phyloP scores from a whole-genome alignment of 1,140 invertebrate species.

The Aphis craccivora region DNA sequence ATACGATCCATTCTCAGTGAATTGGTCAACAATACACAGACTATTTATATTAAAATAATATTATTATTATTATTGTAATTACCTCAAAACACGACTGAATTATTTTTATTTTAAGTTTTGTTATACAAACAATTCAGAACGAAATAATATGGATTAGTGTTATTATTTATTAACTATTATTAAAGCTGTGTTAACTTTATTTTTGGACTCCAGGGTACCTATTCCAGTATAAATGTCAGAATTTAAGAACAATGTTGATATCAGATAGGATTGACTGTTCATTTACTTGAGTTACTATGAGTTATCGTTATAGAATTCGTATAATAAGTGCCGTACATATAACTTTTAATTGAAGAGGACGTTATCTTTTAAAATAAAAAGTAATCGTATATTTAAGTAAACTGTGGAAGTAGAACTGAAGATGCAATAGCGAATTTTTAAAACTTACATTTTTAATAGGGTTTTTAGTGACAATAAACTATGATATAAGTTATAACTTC shows the following conservation, averaged over 20 bases:
- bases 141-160: neutral
- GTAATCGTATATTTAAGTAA: too few relatives aligned
- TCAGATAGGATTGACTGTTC: neutral
- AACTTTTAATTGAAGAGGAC: too few relatives aligned
- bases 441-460: too few relatives aligned
- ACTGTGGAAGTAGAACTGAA: too few relatives aligned
- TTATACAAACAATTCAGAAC: constrained; percentile 21
- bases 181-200: neutral
- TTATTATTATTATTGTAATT: neutral
- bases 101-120: constrained; percentile 33
- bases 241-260: neutral
- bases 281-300: too few relatives aligned
- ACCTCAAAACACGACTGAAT: constrained; percentile 42
- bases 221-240: neutral
- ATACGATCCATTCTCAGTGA: constrained; percentile 59
- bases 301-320: too few relatives aligned
- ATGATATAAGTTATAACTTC: too few relatives aligned
- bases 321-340: too few relatives aligned
- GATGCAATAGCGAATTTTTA: too few relatives aligned
- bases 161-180: neutral
- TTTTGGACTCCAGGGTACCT: neutral
- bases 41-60: neutral
- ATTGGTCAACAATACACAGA: neutral
- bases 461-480: too few relatives aligned
- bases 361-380: too few relatives aligned